Conservation (phyloP, 2,888 invertebrate species). For the Gymnocheta viridis region DNA sequence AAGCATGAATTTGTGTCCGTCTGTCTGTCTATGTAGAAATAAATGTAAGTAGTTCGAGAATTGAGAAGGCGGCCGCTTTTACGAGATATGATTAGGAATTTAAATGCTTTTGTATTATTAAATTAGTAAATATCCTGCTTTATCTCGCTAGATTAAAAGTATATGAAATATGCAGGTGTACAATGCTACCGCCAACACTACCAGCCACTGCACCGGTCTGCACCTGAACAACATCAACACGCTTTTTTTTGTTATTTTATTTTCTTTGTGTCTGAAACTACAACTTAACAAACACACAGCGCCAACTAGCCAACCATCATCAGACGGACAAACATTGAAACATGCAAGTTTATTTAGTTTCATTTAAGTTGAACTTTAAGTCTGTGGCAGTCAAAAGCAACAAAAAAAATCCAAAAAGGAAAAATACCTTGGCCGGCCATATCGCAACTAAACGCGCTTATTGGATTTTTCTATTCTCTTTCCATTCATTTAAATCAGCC, state of each 20-base stretch:
- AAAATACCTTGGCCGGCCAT: slow-evolving; percentile 53
- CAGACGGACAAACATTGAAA: slow-evolving; percentile 25
- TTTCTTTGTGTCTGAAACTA: slow-evolving; percentile 36
- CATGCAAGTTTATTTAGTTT: slow-evolving; percentile 53
- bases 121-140: slow-evolving; percentile 80
- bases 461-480: slow-evolving; percentile 25
- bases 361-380: slow-evolving; percentile 61
- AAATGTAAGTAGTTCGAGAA: slow-evolving; percentile 68
- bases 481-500: slow-evolving; percentile 5
- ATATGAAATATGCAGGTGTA: slow-evolving; percentile 63
- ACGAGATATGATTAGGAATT: slow-evolving; percentile 81
- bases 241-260: background rate
- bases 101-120: slow-evolving; percentile 82
- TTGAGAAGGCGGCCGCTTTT: slow-evolving; percentile 72
- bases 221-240: slow-evolving; percentile 53
- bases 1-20: slow-evolving; percentile 38
- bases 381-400: slow-evolving; percentile 52
- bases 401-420: too few species aligned
- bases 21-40: slow-evolving; percentile 21
- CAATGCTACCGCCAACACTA: slow-evolving; percentile 64
- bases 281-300: slow-evolving; percentile 22
- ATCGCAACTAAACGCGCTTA: slow-evolving; percentile 25
- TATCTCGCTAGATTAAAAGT: slow-evolving; percentile 64
- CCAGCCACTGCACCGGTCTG: slow-evolving; percentile 2
- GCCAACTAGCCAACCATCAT: slow-evolving; percentile 15